Evolutionary conservation across 1,140 invertebrate species (phyloP).

Genomic region (Polyergus mexicanus): DNA sequence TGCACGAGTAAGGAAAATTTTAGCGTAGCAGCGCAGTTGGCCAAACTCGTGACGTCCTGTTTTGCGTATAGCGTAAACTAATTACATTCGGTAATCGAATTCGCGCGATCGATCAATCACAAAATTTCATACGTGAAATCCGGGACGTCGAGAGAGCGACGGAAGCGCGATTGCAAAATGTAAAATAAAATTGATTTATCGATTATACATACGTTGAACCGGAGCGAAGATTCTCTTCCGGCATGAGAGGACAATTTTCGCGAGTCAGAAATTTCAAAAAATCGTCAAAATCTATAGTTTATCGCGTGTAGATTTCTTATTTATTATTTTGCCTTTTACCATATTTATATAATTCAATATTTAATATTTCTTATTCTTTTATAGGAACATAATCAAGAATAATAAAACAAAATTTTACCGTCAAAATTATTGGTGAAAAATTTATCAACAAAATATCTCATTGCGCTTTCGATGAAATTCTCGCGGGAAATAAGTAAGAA

Average conservation of each 20-base stretch:
- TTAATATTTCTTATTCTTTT: not conserved
- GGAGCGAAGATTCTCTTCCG: not conserved
- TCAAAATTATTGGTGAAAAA: not conserved
- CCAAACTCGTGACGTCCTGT: constrained; percentile 32
- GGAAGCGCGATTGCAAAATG: not conserved
- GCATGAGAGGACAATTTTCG: not conserved
- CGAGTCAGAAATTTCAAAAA: not conserved
- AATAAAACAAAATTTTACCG: not conserved
- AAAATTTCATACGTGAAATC: constrained; percentile 11
- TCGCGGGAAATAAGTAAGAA: not conserved
- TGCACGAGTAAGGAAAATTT: constrained; percentile 53
- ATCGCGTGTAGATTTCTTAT: not conserved
- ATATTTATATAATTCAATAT: not conserved
- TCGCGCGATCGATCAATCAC: constrained; percentile 33
- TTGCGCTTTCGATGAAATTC: not conserved
- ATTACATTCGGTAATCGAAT: constrained; percentile 53
- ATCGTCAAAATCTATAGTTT: no score
- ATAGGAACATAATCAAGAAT: not conserved
- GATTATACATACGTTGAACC: not conserved
- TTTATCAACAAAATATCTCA: not conserved
- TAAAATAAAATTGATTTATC: not conserved
- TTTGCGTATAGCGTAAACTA: constrained; percentile 43
- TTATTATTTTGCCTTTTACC: not conserved
- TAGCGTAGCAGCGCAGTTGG: constrained; percentile 29
- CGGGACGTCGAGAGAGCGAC: not conserved